A percentile compares a stretch with the other conserved stretches of the same genome.
Evolutionary conservation across 2,113 vertebrate genomes (phyloP).

Genomic region (Equus quagga): DNA sequence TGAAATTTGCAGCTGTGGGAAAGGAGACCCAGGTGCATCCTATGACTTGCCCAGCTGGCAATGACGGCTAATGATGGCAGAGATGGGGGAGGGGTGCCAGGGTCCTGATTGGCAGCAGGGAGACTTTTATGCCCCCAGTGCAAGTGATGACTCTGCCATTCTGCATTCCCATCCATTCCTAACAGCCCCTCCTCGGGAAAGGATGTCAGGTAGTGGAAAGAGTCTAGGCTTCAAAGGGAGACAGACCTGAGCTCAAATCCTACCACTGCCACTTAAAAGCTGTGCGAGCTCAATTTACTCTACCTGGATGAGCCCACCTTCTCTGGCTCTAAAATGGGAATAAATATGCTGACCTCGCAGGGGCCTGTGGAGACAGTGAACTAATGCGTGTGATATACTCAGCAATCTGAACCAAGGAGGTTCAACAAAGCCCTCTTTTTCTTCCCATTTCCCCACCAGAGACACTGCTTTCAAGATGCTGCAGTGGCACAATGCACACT

Average conservation of each 20-base stretch:
- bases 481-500: neutral
- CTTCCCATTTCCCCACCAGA: neutral
- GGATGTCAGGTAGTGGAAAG: neutral
- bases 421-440: neutral
- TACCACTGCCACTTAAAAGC: neutral
- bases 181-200: neutral
- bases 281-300: neutral
- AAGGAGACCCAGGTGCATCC: neutral
- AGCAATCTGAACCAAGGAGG: too few species aligned
- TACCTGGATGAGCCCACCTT: neutral
- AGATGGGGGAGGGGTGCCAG: accelerated
- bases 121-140: neutral
- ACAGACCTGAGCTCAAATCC: neutral
- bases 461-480: neutral
- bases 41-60: neutral
- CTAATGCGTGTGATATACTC: accelerated
- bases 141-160: neutral
- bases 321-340: neutral
- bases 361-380: neutral
- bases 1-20: neutral
- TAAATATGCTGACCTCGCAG: neutral
- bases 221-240: neutral
- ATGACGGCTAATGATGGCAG: neutral
- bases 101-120: neutral
- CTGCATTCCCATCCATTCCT: neutral